These are phyloP conservation scores for Thamnaconus septentrionalis DNA, from an alignment of 2,113 vertebrate genomes.

Conservation along the genomic window DNA sequence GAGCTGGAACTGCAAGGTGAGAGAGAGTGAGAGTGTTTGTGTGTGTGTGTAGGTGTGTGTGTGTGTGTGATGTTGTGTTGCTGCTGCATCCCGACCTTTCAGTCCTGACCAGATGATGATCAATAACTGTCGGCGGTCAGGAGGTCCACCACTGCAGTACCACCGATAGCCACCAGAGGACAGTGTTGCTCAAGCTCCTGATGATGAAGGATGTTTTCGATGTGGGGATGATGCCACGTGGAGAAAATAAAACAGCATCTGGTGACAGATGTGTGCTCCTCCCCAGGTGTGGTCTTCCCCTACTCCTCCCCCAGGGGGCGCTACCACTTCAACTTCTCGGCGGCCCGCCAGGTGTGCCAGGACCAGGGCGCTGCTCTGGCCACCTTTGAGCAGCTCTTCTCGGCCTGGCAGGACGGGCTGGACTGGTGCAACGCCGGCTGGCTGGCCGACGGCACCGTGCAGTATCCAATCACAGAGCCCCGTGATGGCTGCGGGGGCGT, in stretches of 20 bases:
- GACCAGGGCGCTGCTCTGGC: slow-evolving; percentile 85
- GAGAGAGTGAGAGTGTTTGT: not conserved
- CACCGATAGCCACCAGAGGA: too few relatives aligned
- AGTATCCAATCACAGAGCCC: slow-evolving; percentile 84
- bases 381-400: slow-evolving; percentile 87
- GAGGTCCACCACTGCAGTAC: too few relatives aligned
- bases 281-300: slow-evolving; percentile 89
- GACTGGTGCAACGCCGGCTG: slow-evolving; percentile 90
- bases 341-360: slow-evolving; percentile 80
- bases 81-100: not conserved
- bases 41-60: slow-evolving; percentile 1
- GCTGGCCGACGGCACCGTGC: slow-evolving; percentile 88
- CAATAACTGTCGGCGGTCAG: too few relatives aligned
- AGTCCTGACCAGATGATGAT: not conserved
- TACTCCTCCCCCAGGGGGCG: slow-evolving; percentile 85
- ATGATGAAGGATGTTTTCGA: too few relatives aligned
- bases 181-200: too few relatives aligned
- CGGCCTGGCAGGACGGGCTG: slow-evolving; percentile 83
- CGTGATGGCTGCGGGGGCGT: slow-evolving; percentile 73
- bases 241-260: too few relatives aligned
- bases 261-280: slow-evolving; percentile 1
- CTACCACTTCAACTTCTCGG: slow-evolving; percentile 84
- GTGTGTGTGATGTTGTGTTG: not conserved
- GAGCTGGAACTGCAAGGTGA: slow-evolving; percentile 87
- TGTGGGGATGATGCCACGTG: too few relatives aligned